phyloP scores from a whole-genome alignment of 2,113 vertebrate genomes.

The Pungitius pungitius region DNA sequence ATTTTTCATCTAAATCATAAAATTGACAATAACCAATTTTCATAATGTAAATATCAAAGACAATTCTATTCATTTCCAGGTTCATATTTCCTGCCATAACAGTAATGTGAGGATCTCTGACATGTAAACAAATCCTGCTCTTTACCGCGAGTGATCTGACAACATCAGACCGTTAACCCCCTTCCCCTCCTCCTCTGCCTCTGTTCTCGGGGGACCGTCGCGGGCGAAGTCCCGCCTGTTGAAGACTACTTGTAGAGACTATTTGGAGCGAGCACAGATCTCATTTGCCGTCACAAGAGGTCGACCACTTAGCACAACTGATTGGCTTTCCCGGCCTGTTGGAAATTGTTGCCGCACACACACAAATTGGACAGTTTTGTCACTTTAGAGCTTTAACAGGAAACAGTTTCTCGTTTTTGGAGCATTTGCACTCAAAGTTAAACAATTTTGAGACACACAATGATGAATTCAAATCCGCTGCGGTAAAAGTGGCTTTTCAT shows the following conservation, averaged over 20 bases:
- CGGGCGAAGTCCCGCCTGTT: neutral
- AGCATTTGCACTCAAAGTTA: slow-evolving; percentile 4
- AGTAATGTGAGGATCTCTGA: neutral
- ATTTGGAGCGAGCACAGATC: slow-evolving; percentile 52
- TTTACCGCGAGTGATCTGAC: slow-evolving; percentile 10
- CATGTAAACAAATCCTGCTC: slow-evolving; percentile 6
- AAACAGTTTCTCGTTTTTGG: slow-evolving; percentile 19
- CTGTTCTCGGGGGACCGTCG: neutral
- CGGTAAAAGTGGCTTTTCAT: slow-evolving; percentile 18
- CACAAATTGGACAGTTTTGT: slow-evolving; percentile 15
- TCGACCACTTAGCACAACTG: slow-evolving; percentile 32
- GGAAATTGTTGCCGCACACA: neutral
- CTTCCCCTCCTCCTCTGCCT: too few relatives aligned
- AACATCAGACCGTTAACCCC: slow-evolving; percentile 5
- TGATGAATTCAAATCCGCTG: slow-evolving; percentile 34
- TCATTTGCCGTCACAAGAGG: slow-evolving; percentile 32
- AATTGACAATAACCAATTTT: neutral
- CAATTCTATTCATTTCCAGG: too few relatives aligned
- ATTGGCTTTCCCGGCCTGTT: slow-evolving; percentile 47
- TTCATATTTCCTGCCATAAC: neutral
- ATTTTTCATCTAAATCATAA: neutral
- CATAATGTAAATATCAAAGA: neutral
- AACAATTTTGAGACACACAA: slow-evolving; percentile 32
- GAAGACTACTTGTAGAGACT: slow-evolving; percentile 30
- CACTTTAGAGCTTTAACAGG: slow-evolving; percentile 17